Conservation (phyloP, 2,797 vertebrate species). For the Neoniphon sammara region DNA sequence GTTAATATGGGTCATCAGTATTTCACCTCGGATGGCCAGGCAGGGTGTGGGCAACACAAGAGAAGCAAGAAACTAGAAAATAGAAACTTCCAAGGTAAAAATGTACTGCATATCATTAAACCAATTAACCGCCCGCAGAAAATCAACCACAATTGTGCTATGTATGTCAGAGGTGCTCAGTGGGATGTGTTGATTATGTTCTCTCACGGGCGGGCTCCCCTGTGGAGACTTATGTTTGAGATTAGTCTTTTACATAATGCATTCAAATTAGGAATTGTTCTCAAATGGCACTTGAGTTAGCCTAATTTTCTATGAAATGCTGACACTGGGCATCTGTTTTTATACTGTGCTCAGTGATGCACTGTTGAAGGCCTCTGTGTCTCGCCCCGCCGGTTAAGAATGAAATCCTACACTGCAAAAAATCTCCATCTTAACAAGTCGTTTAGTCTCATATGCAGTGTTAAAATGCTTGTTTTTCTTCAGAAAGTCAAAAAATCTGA, state of each 20-base stretch:
- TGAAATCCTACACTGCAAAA: no score
- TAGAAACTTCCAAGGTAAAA: conserved; percentile 41
- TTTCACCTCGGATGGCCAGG: conserved; percentile 18
- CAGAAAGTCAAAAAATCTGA: no score
- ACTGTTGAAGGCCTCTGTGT: background rate
- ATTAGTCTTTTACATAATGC: conserved; percentile 52
- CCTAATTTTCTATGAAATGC: conserved; percentile 16
- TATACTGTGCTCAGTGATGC: background rate
- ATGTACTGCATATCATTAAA: conserved; percentile 33
- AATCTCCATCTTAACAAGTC: no score
- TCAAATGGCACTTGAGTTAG: conserved; percentile 22
- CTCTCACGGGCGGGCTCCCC: conserved; percentile 39
- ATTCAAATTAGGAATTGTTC: conserved; percentile 32
- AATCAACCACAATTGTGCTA: background rate
- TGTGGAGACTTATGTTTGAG: conserved; percentile 17
- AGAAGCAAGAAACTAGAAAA: conserved; percentile 1
- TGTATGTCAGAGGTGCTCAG: conserved; percentile 25
- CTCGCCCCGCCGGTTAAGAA: background rate
- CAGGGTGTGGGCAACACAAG: background rate
- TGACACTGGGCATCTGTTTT: background rate
- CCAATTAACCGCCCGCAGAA: conserved; percentile 45
- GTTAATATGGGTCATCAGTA: conserved; percentile 6
- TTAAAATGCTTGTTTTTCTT: no score
- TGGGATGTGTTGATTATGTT: conserved; percentile 46
- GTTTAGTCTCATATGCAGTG: no score